phyloP scores from a whole-genome alignment of 1,140 invertebrate genomes.

The Drosophila fuyamai region DNA sequence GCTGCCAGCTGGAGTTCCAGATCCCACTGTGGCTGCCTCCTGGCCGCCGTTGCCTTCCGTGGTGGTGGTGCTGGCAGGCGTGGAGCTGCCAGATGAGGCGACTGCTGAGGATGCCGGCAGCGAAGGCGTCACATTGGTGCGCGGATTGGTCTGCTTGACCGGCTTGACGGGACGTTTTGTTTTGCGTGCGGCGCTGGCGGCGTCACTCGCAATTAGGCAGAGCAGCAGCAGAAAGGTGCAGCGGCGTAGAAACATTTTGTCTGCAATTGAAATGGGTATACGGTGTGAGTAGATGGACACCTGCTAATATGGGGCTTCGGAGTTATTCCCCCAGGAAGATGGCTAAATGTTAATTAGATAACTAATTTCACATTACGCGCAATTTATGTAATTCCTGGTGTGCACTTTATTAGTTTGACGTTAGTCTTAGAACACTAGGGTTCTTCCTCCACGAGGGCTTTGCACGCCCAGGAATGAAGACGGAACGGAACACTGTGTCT shows the following conservation, averaged over 20 bases:
- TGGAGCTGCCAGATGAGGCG: constrained; percentile 36
- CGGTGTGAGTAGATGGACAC: constrained; percentile 2
- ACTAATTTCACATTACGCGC: constrained; percentile 75
- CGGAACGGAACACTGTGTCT: constrained; percentile 66
- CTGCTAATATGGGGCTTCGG: constrained; percentile 3
- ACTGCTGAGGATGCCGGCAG: constrained; percentile 30
- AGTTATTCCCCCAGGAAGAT: neutral
- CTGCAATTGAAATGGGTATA: constrained; percentile 38
- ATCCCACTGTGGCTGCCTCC: constrained; percentile 30
- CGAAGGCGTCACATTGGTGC: constrained; percentile 79
- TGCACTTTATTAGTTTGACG: constrained; percentile 71
- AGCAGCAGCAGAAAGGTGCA: constrained; percentile 78
- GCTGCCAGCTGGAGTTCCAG: constrained; percentile 23
- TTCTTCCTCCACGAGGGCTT: constrained; percentile 46
- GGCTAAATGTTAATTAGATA: constrained; percentile 73
- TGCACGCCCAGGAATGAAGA: constrained; percentile 46
- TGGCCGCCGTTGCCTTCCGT: constrained; percentile 43
- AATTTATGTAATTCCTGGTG: constrained; percentile 80
- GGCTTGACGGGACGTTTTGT: constrained; percentile 84
- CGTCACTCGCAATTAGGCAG: constrained; percentile 79
- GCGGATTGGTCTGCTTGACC: constrained; percentile 80
- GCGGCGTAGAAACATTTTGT: constrained; percentile 81
- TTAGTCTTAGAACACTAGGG: constrained; percentile 5
- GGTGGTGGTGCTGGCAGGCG: constrained; percentile 38
- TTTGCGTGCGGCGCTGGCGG: constrained; percentile 78